Conservation (phyloP, 2,797 vertebrate species). For the Eulemur coronatus region DNA sequence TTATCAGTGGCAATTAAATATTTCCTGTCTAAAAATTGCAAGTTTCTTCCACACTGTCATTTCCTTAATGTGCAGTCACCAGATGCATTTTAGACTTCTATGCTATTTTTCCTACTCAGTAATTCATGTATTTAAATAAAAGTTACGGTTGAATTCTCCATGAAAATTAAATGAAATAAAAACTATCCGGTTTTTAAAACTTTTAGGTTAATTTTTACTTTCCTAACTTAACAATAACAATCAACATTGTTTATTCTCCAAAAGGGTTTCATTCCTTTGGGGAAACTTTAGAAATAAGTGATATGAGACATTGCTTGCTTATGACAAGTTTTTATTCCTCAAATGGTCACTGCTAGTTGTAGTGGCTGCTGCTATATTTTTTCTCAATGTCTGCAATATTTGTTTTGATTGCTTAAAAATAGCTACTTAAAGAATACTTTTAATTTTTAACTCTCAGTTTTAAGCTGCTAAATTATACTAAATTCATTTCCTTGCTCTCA, state of each 20-base stretch:
- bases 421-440: slow-evolving; percentile 14
- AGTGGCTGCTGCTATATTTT: not conserved
- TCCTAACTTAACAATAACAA: not conserved
- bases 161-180: slow-evolving; percentile 55
- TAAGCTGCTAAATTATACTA: slow-evolving; percentile 2
- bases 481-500: not conserved
- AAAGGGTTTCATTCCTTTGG: not conserved
- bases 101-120: slow-evolving; percentile 51
- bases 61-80: slow-evolving; percentile 14
- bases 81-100: slow-evolving; percentile 37
- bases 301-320: not conserved
- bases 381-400: not conserved
- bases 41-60: not conserved
- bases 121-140: slow-evolving; percentile 46
- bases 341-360: not conserved
- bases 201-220: not conserved
- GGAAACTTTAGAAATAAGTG: not conserved
- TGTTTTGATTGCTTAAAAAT: slow-evolving; percentile 26
- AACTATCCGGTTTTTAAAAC: not conserved
- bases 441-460: not conserved
- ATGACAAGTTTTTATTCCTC: not conserved
- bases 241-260: not conserved
- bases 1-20: not conserved
- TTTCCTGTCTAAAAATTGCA: not conserved
- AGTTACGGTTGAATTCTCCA: slow-evolving; percentile 37